These are phyloP conservation scores for Nasonovia ribisnigri DNA, from an alignment of 2,888 invertebrate species.

Conservation along the genomic window DNA sequence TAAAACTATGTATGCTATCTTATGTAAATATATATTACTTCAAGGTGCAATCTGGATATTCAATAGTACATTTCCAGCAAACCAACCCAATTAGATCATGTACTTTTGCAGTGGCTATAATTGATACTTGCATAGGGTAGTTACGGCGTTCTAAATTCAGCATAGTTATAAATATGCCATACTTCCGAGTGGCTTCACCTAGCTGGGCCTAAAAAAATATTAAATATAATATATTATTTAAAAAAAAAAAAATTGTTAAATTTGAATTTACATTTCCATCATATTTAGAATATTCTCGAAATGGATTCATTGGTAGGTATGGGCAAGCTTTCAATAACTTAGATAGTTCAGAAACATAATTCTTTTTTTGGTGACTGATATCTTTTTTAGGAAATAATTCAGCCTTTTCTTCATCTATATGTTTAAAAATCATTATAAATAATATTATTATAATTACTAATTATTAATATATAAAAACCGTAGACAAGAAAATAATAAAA, in stretches of 20 bases:
- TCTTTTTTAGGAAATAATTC: constrained; percentile 71
- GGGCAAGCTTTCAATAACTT: constrained; percentile 84
- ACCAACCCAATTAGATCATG: constrained; percentile 92
- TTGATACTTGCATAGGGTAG: constrained; percentile 86
- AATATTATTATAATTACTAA: not conserved
- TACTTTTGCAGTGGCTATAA: constrained; percentile 87
- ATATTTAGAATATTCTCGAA: constrained; percentile 89
- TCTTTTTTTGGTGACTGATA: constrained; percentile 73
- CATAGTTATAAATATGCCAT: constrained; percentile 92
- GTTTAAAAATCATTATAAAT: constrained; percentile 38
- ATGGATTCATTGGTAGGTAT: constrained; percentile 85
- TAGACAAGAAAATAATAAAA: not conserved
- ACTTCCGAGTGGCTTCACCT: constrained; percentile 83
- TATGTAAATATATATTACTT: constrained; percentile 69
- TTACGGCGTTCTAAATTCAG: constrained; percentile 83
- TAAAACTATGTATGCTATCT: not conserved
- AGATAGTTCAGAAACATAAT: constrained; percentile 76
- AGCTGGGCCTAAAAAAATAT: constrained; percentile 74
- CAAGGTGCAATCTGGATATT: constrained; percentile 71
- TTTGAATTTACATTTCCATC: constrained; percentile 79
- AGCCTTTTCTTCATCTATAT: constrained; percentile 74
- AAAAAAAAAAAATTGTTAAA: not conserved
- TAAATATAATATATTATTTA: constrained; percentile 37
- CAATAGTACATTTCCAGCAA: constrained; percentile 81
- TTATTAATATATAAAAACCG: not conserved